Conservation (phyloP, 30 jellyfish, hydroid and myxozoan genomes). For the Chironex yamaguchii region DNA sequence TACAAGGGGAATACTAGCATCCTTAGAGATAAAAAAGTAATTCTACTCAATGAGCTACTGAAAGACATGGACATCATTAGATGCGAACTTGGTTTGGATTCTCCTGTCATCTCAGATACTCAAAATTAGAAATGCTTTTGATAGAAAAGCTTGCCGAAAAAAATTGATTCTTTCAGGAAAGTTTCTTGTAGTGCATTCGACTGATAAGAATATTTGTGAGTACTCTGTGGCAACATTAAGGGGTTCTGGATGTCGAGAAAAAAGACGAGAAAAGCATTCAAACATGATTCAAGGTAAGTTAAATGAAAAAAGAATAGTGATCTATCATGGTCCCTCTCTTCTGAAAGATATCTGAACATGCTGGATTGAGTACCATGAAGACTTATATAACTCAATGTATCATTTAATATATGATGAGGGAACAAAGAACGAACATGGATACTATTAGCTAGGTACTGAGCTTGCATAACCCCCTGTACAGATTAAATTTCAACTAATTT, state of each 20-base stretch:
- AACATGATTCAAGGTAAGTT: background rate
- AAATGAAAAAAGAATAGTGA: background rate
- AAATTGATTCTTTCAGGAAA: background rate
- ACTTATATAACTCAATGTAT: background rate
- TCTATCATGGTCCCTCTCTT: background rate
- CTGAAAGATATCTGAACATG: background rate
- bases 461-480: no score
- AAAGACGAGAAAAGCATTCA: background rate
- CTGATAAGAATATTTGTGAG: background rate
- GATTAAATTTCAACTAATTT: no score
- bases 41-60: background rate
- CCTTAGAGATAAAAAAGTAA: background rate
- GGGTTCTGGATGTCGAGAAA: background rate
- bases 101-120: background rate
- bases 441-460: background rate
- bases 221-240: background rate
- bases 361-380: background rate
- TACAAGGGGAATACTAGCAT: background rate
- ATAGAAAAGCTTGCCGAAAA: no score
- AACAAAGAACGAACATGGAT: background rate
- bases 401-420: background rate
- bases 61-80: background rate
- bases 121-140: no score
- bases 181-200: background rate
- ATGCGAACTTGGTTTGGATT: background rate